These are phyloP conservation scores for Paratrypauchen microcephalus DNA, from an alignment of 2,797 vertebrate species.

Conservation along the genomic window DNA sequence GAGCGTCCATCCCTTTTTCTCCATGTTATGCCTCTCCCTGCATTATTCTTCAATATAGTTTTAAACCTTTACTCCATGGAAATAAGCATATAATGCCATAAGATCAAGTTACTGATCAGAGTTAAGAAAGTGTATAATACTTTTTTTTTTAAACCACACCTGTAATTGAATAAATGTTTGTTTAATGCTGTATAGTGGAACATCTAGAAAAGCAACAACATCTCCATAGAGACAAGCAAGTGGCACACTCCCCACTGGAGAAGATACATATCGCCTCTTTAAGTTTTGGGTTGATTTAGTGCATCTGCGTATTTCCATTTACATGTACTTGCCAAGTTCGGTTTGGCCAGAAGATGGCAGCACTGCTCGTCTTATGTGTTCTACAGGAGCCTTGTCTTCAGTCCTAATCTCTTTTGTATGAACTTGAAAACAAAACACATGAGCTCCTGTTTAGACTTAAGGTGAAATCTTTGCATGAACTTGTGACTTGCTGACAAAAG, in stretches of 20 bases:
- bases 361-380: constrained; percentile 19
- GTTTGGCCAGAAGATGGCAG: constrained; percentile 60
- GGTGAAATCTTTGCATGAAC: neutral
- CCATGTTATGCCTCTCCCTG: no score
- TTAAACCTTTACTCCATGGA: neutral
- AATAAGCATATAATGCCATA: neutral
- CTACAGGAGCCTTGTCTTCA: neutral
- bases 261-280: no score
- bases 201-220: neutral
- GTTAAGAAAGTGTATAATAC: no score
- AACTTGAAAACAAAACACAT: neutral
- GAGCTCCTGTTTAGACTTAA: neutral
- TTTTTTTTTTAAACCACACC: neutral
- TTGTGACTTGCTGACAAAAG: constrained; percentile 8
- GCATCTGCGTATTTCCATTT: neutral
- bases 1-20: no score
- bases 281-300: neutral
- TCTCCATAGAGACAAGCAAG: neutral
- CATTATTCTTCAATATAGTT: no score
- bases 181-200: neutral
- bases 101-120: no score
- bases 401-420: constrained; percentile 1
- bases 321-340: neutral
- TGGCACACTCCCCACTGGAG: no score
- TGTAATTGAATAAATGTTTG: neutral